These are phyloP conservation scores for Orycteropus afer DNA, from an alignment of 2,113 vertebrate species.

Conservation along the genomic window DNA sequence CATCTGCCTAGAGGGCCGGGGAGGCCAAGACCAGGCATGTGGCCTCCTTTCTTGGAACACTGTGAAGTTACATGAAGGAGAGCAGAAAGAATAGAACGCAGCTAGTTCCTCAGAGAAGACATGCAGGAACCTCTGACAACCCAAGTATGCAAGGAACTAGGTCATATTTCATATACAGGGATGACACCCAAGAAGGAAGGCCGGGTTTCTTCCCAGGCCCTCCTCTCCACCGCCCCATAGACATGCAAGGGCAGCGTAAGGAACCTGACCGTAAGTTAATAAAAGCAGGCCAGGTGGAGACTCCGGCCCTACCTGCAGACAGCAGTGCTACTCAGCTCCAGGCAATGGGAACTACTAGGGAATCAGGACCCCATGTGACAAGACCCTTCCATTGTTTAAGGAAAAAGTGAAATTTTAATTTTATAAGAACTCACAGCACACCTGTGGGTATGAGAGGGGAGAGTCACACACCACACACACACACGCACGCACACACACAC, in stretches of 20 bases:
- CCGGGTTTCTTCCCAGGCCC: background rate
- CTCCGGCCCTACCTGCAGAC: background rate
- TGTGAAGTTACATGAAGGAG: background rate
- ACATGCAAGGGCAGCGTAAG: background rate
- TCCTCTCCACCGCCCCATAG: background rate
- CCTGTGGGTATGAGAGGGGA: background rate
- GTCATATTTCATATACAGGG: background rate
- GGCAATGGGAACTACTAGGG: background rate
- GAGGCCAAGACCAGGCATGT: background rate
- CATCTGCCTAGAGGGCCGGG: too few species aligned
- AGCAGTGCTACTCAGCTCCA: background rate
- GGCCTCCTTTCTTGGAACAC: background rate
- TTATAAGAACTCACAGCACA: background rate
- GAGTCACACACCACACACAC: background rate
- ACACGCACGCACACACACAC: background rate
- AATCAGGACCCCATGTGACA: background rate
- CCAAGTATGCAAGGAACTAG: background rate
- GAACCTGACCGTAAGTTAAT: background rate
- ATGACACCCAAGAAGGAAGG: background rate
- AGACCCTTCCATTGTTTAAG: background rate
- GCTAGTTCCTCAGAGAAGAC: background rate
- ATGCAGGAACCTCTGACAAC: background rate
- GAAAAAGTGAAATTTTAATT: background rate
- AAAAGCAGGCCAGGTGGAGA: background rate
- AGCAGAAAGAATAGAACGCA: background rate